A percentile compares a stretch with the other conserved stretches of the same genome.
Evolutionary conservation across 2,113 vertebrate species (phyloP).

Genomic region (Centropus bengalensis): DNA sequence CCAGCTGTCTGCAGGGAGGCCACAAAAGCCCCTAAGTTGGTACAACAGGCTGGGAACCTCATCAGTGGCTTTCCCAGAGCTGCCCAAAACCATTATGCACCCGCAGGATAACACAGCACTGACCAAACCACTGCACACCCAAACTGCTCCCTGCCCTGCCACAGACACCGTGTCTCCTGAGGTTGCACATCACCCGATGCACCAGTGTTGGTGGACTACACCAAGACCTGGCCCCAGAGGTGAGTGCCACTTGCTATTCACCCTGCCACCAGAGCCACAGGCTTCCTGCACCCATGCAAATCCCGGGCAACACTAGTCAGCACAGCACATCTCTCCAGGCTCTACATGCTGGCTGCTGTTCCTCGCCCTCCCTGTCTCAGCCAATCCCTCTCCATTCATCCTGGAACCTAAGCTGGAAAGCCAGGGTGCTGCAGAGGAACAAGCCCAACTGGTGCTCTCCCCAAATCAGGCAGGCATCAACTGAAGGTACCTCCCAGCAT

Average conservation of each 20-base stretch:
- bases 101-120: background rate
- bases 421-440: background rate
- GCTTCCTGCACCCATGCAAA: background rate
- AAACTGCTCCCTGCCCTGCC: background rate
- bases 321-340: background rate
- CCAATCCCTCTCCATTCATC: background rate
- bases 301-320: fast-evolving
- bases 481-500: background rate
- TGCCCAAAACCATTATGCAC: background rate
- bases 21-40: fast-evolving
- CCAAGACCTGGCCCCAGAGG: background rate
- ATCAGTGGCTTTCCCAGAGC: background rate
- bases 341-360: background rate
- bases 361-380: background rate
- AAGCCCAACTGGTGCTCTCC: background rate
- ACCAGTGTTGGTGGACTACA: background rate
- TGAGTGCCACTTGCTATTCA: background rate
- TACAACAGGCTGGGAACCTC: background rate
- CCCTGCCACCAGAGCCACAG: background rate
- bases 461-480: background rate
- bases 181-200: fast-evolving
- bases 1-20: background rate
- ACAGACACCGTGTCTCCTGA: background rate
- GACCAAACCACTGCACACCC: background rate
- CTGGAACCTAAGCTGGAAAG: background rate